Conservation (phyloP, 2,113 vertebrate genomes). For the Tor tambroides region DNA sequence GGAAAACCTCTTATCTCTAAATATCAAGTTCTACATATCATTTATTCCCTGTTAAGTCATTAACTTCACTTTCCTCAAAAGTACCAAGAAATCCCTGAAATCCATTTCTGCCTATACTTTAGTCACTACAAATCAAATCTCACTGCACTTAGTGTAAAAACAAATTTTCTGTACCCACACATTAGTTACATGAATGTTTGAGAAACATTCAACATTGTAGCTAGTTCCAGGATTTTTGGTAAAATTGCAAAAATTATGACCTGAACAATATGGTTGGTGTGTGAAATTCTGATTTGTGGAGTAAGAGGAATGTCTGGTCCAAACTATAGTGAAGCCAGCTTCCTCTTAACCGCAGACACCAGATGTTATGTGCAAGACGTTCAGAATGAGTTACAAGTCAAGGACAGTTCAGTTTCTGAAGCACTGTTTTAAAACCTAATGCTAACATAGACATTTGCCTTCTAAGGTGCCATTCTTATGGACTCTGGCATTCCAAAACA, state of each 20-base stretch:
- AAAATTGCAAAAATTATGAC: neutral
- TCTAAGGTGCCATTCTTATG: neutral
- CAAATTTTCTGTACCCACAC: neutral
- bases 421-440: neutral
- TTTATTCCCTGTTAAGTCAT: neutral
- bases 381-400: conserved; percentile 10
- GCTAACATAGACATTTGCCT: neutral
- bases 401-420: conserved; percentile 20
- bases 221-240: neutral
- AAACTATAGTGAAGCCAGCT: neutral
- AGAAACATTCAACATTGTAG: neutral
- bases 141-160: neutral
- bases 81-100: neutral
- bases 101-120: neutral
- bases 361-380: neutral
- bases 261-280: neutral
- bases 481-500: neutral
- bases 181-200: neutral
- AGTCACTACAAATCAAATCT: neutral
- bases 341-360: neutral
- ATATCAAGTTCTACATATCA: neutral
- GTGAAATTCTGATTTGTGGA: neutral
- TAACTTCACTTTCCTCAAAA: neutral
- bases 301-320: neutral
- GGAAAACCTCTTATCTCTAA: neutral